Conservation (phyloP, 1,140 invertebrate species). For the Antheraea pernyi region DNA sequence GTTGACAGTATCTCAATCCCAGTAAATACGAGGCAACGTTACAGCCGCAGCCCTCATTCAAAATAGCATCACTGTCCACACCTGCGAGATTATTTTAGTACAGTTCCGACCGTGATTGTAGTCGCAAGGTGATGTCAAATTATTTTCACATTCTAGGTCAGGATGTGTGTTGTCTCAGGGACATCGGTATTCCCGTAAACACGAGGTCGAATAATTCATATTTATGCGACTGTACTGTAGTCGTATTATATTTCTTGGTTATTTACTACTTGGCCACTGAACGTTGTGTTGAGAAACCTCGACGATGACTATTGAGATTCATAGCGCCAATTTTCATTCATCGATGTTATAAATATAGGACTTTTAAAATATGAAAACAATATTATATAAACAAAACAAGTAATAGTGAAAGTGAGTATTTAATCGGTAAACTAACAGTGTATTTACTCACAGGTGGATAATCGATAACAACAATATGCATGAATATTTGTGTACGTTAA, state of each 20-base stretch:
- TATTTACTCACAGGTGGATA: too few species aligned
- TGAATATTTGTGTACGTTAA: too few species aligned
- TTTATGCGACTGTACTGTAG: slow-evolving; percentile 29
- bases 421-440: too few species aligned
- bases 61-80: slow-evolving; percentile 49
- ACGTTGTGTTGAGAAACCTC: too few species aligned
- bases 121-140: slow-evolving; percentile 64
- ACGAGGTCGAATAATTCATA: slow-evolving; percentile 32
- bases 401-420: too few species aligned
- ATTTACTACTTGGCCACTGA: neutral
- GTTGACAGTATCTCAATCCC: slow-evolving; percentile 33
- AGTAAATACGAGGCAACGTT: slow-evolving; percentile 16
- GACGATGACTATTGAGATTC: neutral
- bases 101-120: slow-evolving; percentile 50
- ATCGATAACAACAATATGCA: too few species aligned
- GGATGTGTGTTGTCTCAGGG: slow-evolving; percentile 64
- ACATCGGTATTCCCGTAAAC: slow-evolving; percentile 39
- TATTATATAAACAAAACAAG: too few species aligned
- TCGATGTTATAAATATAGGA: neutral
- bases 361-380: too few species aligned
- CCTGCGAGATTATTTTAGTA: slow-evolving; percentile 70
- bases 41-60: slow-evolving; percentile 35
- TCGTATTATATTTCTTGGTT: slow-evolving; percentile 1
- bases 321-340: neutral
- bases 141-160: slow-evolving; percentile 74